Base-by-base conservation (phyloP, 1,140 invertebrate genomes). In the Drosophila sp. region DNA sequence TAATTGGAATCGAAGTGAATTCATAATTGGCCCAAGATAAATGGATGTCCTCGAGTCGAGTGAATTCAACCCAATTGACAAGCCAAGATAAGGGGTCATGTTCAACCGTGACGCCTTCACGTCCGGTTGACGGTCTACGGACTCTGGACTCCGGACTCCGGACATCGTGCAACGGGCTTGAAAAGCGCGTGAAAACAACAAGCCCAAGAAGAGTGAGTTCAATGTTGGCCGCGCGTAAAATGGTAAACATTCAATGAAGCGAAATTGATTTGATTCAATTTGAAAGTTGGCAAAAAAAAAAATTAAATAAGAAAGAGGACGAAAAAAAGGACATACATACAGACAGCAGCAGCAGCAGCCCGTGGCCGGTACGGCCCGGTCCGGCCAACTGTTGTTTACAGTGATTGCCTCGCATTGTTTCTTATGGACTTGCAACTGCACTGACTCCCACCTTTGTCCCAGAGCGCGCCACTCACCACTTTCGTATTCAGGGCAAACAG, bases 181-280 rank as follows among this genome's bases (percentile, higher is more conserved):
- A 76, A 76, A 76, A 32, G 47, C 66, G 55, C 72, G 73, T 76
- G 66, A 76, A 76, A 57, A 55, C 54, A 41, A 57, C 57, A 38
- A 17, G 33, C 33, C 17, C 32, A 38, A 40, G 3, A 32, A 50
- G 44, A 50, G 44, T 2, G 44, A 50, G 44, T 50, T 50, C 44
- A 27, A 50, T 50, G 44, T 50, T 50, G 44, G 23, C 44, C 44
- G 44, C 44, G 30, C 72, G 54, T 66, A 66, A 72, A 81, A 86
- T 86, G 67, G 74, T 85, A 86, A 86, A 86, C 75, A 86, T 76
- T 72, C 79, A 85, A 85, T 86, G 81, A 86, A 85, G 79, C 79
- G 68, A 75, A 86, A 85, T 85, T 85, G 81, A 85, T 85, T 85
- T 85, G 78, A 85, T 85, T 85, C 70, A 82, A 85, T 86, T 85